Evolutionary conservation across 2,888 invertebrate species (phyloP), one percentile per base, ranked within the genome.

Genomic region (Pilophorus perplexus): DNA sequence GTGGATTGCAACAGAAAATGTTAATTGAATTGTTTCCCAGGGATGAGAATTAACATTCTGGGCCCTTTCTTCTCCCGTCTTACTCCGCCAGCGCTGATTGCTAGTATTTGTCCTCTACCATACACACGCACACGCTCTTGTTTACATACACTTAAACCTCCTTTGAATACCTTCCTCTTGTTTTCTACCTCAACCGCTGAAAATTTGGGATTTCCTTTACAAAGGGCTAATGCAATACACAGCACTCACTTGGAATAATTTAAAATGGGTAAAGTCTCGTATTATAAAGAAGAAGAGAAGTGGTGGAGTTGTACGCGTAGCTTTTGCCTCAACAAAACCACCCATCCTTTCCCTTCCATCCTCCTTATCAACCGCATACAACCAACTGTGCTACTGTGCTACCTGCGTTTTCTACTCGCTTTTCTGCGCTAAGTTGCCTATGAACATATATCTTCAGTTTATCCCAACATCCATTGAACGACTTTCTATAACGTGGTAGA

Each of bases 1-100:
- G 68, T 68, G 68, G 66, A 68, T 68, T 68, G 68, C 69, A 68
- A 70, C 70, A 67, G 68, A 70, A 70, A 70, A 70, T 70, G 70
- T 70, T 70, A 70, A 70, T 70, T 70, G 70, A 70, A 70, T 70
- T 70, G 70, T 70, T 70, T 70, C 59, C 68, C 66, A 52, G 66
- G 70, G 62, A 66, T 64, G 64, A 55, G 66, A 68, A 70, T 70
- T 70, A 70, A 70, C 70, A 70, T 70, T 70, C 70, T 68, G 64
- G 27, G 42, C 38, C 66, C 70, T 64, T 70, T 70, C 68, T 68
- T 70, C 68, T 55, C 42, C 60, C 40, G 40, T 28, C 38, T 33
- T 62, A 42, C 67, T 25, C 48, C 60, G 22, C 20, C 62, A 25
- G 60, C 66, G 65, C 67, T 68, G 68, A 70, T 70, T 70, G 70